Evolutionary conservation across 2,797 vertebrate genomes (phyloP).

Genomic region (Vespertilio murinus): DNA sequence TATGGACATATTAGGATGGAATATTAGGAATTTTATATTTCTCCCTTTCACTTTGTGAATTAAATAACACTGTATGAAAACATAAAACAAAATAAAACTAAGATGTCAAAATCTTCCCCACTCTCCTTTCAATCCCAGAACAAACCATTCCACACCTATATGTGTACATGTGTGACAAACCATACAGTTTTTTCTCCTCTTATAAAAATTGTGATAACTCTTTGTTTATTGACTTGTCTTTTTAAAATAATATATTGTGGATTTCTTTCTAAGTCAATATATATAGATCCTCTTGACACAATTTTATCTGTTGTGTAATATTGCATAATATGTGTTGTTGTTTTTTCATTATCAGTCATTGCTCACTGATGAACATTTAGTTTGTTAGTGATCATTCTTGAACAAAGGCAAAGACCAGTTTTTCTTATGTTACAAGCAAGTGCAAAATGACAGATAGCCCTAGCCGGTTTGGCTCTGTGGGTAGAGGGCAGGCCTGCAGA

Average conservation of each 20-base stretch:
- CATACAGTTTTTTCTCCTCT: not conserved
- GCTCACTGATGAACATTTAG: not conserved
- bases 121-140: not conserved
- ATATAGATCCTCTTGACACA: not conserved
- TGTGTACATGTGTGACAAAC: not conserved
- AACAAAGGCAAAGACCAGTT: not conserved
- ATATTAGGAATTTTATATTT: not conserved
- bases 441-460: not conserved
- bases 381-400: conserved; percentile 12
- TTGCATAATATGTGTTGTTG: not conserved
- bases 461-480: too few relatives aligned
- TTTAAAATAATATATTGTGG: not conserved
- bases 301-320: not conserved
- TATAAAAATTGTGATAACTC: not conserved
- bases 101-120: not conserved
- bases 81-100: not conserved
- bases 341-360: not conserved
- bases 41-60: not conserved
- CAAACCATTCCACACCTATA: not conserved
- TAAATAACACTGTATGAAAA: conserved; percentile 26
- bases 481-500: too few relatives aligned
- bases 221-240: not conserved
- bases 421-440: not conserved
- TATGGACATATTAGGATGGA: not conserved
- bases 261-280: not conserved